Evolutionary conservation across 1,140 invertebrate species (phyloP).

Genomic region (Camponotus pennsylvanicus): DNA sequence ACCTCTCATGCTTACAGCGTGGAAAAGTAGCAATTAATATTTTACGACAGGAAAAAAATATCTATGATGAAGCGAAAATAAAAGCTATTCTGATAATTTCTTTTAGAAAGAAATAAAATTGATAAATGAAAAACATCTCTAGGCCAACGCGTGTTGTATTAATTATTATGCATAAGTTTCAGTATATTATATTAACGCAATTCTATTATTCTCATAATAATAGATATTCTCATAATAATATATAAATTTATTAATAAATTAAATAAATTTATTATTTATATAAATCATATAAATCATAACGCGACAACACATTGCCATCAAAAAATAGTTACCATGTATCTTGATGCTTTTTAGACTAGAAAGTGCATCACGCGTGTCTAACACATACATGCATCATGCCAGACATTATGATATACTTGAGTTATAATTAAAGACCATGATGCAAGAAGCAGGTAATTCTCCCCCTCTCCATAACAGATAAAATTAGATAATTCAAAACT

Average conservation of each 20-base stretch:
- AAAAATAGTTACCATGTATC: constrained; percentile 15
- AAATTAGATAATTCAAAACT: constrained; percentile 4
- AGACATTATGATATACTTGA: background rate
- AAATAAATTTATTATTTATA: too few relatives aligned
- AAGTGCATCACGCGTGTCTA: background rate
- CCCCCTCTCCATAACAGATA: background rate
- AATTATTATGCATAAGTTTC: constrained; percentile 7
- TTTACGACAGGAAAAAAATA: background rate
- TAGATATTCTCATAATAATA: background rate
- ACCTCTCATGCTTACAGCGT: background rate
- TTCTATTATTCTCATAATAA: background rate
- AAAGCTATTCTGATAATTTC: background rate
- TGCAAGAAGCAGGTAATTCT: constrained; percentile 9
- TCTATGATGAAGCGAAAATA: background rate
- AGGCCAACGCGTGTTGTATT: background rate
- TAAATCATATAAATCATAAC: constrained; percentile 7
- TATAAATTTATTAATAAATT: too few relatives aligned
- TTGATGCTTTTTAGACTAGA: background rate
- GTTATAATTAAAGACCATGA: background rate
- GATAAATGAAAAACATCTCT: background rate
- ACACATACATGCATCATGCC: background rate
- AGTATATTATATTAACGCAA: constrained; percentile 1
- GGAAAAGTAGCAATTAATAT: background rate
- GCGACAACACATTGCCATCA: background rate
- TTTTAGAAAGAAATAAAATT: background rate